Conservation (phyloP, 2,113 vertebrate genomes). For the Hucho hucho region DNA sequence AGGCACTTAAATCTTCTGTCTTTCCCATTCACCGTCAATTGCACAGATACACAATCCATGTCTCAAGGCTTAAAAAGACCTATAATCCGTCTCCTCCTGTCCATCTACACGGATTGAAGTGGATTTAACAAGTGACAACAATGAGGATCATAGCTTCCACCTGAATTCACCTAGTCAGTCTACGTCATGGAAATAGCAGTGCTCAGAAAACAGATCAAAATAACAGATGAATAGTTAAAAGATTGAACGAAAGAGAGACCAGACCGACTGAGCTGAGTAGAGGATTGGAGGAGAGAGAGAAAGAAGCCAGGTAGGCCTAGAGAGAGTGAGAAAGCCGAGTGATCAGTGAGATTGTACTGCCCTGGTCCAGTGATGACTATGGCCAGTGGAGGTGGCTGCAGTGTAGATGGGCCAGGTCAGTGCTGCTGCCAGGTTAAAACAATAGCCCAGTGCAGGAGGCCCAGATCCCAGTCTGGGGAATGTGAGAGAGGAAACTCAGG, state of each 20-base stretch:
- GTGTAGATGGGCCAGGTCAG: constrained; percentile 47
- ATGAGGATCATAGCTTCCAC: no score
- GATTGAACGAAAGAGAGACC: background rate
- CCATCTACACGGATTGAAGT: no score
- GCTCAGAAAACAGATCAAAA: background rate
- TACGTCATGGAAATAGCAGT: no score
- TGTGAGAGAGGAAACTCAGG: constrained; percentile 75
- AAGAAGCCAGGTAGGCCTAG: background rate
- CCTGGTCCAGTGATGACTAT: no score
- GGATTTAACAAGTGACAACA: no score
- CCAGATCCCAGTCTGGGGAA: constrained; percentile 75
- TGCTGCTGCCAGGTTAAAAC: constrained; percentile 54
- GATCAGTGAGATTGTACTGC: background rate
- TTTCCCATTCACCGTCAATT: no score
- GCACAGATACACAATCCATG: no score
- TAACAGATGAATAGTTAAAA: background rate
- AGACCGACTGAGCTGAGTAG: background rate
- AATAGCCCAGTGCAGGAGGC: constrained; percentile 59
- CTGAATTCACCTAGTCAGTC: no score
- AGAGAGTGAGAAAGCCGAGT: background rate
- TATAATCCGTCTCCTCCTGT: no score
- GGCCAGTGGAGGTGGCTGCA: constrained; percentile 52
- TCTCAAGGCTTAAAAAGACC: no score
- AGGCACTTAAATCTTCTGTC: no score
- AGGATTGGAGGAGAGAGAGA: background rate